Evolutionary conservation across 2,797 vertebrate genomes (phyloP).

Genomic region (Morelia viridis): DNA sequence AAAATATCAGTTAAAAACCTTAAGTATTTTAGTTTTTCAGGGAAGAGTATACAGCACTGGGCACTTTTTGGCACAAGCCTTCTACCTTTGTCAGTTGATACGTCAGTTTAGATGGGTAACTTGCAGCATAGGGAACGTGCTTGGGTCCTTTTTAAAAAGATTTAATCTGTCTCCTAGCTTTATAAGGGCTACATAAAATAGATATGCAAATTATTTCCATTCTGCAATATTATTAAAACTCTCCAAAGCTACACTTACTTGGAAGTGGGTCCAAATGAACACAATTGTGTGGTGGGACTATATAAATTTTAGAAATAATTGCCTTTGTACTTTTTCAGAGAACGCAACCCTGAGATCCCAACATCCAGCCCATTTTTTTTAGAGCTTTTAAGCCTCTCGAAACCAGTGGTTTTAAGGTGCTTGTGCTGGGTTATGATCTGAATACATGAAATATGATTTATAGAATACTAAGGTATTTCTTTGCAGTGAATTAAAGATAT

Average conservation of each 20-base stretch:
- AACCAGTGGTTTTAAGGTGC: neutral
- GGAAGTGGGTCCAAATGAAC: neutral
- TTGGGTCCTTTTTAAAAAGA: neutral
- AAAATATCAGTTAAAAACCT: neutral
- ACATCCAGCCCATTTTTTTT: neutral
- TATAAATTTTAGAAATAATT: neutral
- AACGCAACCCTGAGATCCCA: neutral
- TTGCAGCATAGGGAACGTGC: neutral
- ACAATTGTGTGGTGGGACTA: neutral
- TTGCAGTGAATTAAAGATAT: neutral
- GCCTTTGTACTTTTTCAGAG: neutral
- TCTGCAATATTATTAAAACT: neutral
- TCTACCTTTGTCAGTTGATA: neutral
- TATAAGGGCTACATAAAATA: neutral
- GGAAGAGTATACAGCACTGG: neutral
- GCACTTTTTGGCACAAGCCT: neutral
- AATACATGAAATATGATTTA: neutral
- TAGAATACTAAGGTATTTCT: neutral
- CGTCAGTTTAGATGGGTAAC: neutral
- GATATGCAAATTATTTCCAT: neutral
- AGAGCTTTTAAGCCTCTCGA: neutral
- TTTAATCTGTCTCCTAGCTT: neutral
- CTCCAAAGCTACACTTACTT: neutral
- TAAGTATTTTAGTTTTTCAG: neutral
- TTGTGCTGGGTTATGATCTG: neutral